Percentiles rank a stretch among this genome's conserved stretches.
Conservation (phyloP, 2,888 invertebrate genomes). For the Lasius fuliginosus region DNA sequence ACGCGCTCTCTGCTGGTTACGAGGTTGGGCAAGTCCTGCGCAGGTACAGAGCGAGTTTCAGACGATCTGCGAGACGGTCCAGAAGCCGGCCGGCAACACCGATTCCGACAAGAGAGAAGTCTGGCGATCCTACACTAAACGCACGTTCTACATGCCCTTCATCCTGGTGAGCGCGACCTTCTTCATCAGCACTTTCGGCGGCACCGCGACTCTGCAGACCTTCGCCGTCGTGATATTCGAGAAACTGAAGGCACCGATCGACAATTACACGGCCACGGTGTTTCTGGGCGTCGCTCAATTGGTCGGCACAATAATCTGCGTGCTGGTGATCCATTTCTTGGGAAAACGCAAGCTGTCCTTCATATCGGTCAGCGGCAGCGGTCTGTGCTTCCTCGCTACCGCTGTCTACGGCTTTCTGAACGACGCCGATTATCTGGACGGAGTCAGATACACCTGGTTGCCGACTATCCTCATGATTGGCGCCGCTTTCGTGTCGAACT, state of each 20-base stretch:
- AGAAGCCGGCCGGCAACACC: constrained; percentile 75
- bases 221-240: constrained; percentile 92
- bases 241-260: constrained; percentile 91
- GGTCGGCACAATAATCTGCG: constrained; percentile 90
- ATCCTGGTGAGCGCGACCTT: constrained; percentile 90
- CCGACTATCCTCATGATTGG: constrained; percentile 90
- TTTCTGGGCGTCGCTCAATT: constrained; percentile 91
- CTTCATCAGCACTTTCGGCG: constrained; percentile 92
- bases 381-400: constrained; percentile 89
- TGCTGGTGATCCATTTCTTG: constrained; percentile 90
- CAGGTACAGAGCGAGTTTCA: constrained; percentile 89
- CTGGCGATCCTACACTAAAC: constrained; percentile 87
- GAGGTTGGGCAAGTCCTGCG: constrained; percentile 91
- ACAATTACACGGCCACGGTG: constrained; percentile 92
- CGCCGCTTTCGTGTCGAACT: constrained; percentile 90
- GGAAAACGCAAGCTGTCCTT: constrained; percentile 92
- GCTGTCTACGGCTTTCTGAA: constrained; percentile 87
- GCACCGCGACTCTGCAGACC: constrained; percentile 91
- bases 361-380: constrained; percentile 90
- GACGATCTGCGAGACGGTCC: constrained; percentile 86
- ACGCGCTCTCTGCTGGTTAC: constrained; percentile 91
- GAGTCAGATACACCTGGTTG: constrained; percentile 87
- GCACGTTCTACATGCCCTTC: constrained; percentile 91
- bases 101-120: constrained; percentile 65
- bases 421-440: constrained; percentile 61